Evolutionary conservation across 2,113 vertebrate species (phyloP).

Genomic region (Prionailurus bengalensis): DNA sequence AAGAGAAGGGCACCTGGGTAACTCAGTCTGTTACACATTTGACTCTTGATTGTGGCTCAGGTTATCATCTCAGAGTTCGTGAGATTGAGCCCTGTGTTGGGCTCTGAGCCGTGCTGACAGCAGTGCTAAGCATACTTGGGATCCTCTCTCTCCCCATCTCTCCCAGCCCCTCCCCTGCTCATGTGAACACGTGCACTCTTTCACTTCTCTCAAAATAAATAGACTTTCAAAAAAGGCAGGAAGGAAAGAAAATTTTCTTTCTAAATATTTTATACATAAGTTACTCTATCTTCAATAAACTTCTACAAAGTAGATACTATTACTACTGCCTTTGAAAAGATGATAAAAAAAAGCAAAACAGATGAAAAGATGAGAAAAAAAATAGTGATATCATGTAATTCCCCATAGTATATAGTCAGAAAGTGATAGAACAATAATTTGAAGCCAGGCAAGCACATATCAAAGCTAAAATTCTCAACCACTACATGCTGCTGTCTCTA

Average conservation of each 20-base stretch:
- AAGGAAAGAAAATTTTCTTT: background rate
- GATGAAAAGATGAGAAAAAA: background rate
- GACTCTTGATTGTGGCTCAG: too few species aligned
- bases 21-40: too few species aligned
- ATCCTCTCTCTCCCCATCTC: too few species aligned
- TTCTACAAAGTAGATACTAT: background rate
- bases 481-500: background rate
- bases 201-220: background rate
- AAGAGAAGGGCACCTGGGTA: too few species aligned
- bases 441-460: background rate
- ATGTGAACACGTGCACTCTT: too few species aligned
- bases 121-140: too few species aligned
- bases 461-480: background rate
- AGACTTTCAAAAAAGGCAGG: too few species aligned
- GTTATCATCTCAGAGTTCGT: too few species aligned
- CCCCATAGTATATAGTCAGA: background rate
- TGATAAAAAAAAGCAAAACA: background rate
- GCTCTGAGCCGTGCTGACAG: too few species aligned
- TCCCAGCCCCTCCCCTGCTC: too few species aligned
- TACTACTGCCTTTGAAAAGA: background rate
- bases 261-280: background rate
- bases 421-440: background rate
- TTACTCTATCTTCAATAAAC: background rate
- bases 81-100: too few species aligned
- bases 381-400: background rate